A percentile compares a stretch with the other conserved stretches of the same genome.
phyloP scores from a whole-genome alignment of 2,797 vertebrate genomes.

The Anomalospiza imberbis region DNA sequence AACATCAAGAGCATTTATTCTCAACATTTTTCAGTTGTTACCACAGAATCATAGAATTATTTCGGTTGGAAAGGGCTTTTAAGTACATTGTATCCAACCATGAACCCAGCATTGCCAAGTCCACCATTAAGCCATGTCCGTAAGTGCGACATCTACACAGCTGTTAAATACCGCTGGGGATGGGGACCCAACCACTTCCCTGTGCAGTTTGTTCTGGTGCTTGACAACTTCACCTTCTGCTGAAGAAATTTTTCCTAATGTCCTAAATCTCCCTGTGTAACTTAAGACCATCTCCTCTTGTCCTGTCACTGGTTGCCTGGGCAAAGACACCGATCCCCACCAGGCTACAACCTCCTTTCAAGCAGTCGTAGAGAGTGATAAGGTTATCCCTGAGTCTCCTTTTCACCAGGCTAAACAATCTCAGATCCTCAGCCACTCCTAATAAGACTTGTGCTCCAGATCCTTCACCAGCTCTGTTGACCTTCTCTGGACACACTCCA shows the following conservation, averaged over 20 bases:
- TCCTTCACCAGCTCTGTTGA: background rate
- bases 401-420: background rate
- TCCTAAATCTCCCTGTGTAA: background rate
- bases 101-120: background rate
- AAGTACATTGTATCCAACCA: background rate
- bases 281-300: background rate
- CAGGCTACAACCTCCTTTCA: background rate
- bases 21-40: background rate
- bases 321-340: rapidly evolving
- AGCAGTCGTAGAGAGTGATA: background rate
- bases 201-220: background rate
- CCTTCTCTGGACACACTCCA: background rate
- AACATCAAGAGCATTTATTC: background rate
- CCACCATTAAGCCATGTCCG: background rate
- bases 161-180: background rate
- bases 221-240: background rate
- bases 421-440: background rate
- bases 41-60: background rate
- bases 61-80: background rate
- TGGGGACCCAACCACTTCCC: background rate
- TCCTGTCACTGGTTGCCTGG: background rate
- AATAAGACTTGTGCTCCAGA: background rate
- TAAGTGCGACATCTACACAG: background rate
- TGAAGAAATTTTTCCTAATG: background rate
- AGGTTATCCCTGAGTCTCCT: background rate